A percentile compares a stretch with the other conserved stretches of the same genome.
These are phyloP conservation scores for Paralvinella palmiformis DNA, from an alignment of 1,140 invertebrate genomes.

Conservation along the genomic window DNA sequence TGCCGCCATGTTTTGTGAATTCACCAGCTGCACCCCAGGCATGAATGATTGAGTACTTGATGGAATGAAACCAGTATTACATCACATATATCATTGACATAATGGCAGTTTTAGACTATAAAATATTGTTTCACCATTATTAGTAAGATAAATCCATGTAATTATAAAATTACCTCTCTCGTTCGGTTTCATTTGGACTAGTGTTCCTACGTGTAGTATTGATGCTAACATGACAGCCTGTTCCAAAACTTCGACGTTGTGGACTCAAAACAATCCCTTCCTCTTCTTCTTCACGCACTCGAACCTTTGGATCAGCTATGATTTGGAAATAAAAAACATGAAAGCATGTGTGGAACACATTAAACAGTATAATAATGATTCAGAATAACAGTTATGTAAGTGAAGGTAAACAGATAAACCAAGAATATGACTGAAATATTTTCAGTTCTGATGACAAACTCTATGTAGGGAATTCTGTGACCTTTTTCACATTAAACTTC, in stretches of 20 bases:
- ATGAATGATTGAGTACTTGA: too few species aligned
- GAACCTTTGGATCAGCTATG: constrained; percentile 49
- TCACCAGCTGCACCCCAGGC: too few species aligned
- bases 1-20: too few species aligned
- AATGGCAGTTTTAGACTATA: too few species aligned
- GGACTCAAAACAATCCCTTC: constrained; percentile 77
- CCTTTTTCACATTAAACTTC: constrained; percentile 30
- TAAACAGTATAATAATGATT: background rate
- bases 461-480: too few species aligned
- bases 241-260: constrained; percentile 73
- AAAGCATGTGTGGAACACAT: too few species aligned
- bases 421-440: too few species aligned
- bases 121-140: too few species aligned
- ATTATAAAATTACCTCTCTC: background rate
- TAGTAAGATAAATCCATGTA: constrained; percentile 2
- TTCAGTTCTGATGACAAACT: too few species aligned
- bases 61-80: too few species aligned
- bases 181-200: background rate
- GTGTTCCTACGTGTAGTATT: constrained; percentile 13
- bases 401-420: constrained; percentile 4
- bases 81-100: too few species aligned
- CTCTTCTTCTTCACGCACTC: constrained; percentile 69
- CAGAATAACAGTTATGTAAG: constrained; percentile 14
- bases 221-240: constrained; percentile 64
- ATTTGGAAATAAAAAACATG: background rate